phyloP scores from a whole-genome alignment of 2,113 vertebrate genomes.

The Prinia subflava region DNA sequence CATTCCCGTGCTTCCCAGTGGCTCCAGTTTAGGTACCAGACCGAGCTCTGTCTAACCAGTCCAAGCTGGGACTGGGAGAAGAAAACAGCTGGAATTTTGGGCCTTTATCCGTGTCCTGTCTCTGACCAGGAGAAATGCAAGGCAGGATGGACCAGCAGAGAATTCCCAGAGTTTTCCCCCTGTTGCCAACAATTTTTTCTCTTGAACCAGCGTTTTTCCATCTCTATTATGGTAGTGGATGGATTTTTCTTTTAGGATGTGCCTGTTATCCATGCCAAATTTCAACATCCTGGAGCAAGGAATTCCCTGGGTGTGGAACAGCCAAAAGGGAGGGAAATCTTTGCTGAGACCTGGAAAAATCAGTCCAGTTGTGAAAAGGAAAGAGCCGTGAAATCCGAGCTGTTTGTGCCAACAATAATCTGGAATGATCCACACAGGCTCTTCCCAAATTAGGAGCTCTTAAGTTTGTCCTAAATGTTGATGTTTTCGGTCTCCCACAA shows the following conservation, averaged over 20 bases:
- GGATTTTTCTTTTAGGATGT: background rate
- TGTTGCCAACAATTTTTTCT: background rate
- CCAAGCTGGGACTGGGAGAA: rapidly evolving
- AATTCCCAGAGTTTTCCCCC: background rate
- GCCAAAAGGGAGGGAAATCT: background rate
- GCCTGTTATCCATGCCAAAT: background rate
- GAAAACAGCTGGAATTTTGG: background rate
- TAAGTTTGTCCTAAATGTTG: background rate
- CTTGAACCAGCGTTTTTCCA: background rate
- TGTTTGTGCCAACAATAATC: background rate
- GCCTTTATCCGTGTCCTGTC: rapidly evolving
- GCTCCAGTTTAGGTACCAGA: background rate
- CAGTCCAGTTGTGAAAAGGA: background rate
- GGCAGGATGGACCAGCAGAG: background rate
- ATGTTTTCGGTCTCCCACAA: rapidly evolving
- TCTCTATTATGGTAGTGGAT: background rate
- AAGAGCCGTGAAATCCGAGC: background rate
- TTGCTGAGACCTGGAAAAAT: background rate
- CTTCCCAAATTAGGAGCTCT: background rate
- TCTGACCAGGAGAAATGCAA: background rate
- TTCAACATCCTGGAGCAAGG: background rate
- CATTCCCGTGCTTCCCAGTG: background rate
- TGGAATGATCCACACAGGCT: rapidly evolving
- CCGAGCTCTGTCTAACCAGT: background rate
- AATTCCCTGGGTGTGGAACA: background rate